Base-by-base conservation (phyloP, 2,888 invertebrate species). In the Celastrina argiolus region DNA sequence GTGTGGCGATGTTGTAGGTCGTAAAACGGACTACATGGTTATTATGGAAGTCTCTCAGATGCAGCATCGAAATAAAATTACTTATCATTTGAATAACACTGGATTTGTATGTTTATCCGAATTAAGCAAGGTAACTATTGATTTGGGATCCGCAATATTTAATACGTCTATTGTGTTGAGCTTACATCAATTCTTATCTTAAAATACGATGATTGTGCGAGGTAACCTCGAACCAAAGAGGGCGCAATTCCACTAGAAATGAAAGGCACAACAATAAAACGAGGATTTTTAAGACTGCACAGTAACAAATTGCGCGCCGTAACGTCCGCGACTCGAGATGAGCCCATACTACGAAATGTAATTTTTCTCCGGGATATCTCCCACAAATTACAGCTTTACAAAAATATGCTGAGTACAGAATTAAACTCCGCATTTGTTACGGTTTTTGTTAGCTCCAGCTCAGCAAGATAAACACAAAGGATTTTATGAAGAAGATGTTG, bases 221-320 rank as follows among this genome's bases (percentile, higher is more conserved):
- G 69, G 67, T 69, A 71, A 72, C 75, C 77, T 81, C 78, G 81
- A 80, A 12, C 77, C 76, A 69, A 73, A 71, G 74, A 73, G 76
- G 74, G 76, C 78, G 74, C 80, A 82, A 81, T 85, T 84, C 81
- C 78, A 83, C 80, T 78, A 81, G 79, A 83, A 85, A 85, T 83
- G 84, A 84, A 81, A 79, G 81, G 80, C 79, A 81, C 83, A 81
- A 86, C 87, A 87, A 85, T 88, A 88, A 87, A 88, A 88, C 86
- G 84, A 75, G 87, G 84, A 86, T 88, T 89, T 89, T 88, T 87
- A 88, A 88, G 85, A 84, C 83, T 85, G 82, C 84, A 80, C 81
- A 81, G 74, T 84, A 86, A 87, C 88, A 88, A 89, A 88, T 89
- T 88, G 87, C 84, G 81, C 81, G 80, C 79, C 75, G 78, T 74